Evolutionary conservation across 2,888 invertebrate genomes (phyloP), one percentile per base, ranked within the genome.

Genomic region (Caenorhabditis auriculariae): DNA sequence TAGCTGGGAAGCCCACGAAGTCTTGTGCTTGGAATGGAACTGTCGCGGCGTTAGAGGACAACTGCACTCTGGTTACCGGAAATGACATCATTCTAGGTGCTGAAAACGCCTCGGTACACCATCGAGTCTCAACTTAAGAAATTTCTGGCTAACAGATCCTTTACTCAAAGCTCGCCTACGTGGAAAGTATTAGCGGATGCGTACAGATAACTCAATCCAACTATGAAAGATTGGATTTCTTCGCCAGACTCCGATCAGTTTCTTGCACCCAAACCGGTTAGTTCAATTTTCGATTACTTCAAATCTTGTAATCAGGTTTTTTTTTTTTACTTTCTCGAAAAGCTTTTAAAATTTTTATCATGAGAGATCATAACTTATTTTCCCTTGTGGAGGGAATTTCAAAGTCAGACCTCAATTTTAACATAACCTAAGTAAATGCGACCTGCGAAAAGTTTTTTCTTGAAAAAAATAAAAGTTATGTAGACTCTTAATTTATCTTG

Each of bases 21-120:
- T 57, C 57, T 17, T 62, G 62, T n/a, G 5, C 47, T 7, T 62
- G 43, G 38, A 62, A 62, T 38, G 62, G 57, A 44, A 62, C 62
- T 0, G 12, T 58, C 3, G 12, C 47, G 15, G 38, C 42, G 4
- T 12, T 63, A 26, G 58, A 58, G 3, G 51, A 55, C 23, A 55
- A 59, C 41, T 63, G 63, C 46, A 63, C 63, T 5, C 50, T 42
- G 1, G 49, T 63, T 7, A 52, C 43, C 6, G 52, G 54, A 7
- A 23, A 23, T 2, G 3, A 56, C 9, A n/a, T 39, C 2, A 42
- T 62, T 26, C 27, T 19, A 3, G 54, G 57, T 3, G 29, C 51
- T 0, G 58, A 57, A 29, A 44, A 54, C 9, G 46, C 53, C 37
- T 51, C 41, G 24, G 60, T 61, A n/a, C 27, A 23, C n/a, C n/a